Evolutionary conservation across 2,113 vertebrate genomes (phyloP), one percentile per base, ranked within the genome.

Genomic region (Oreochromis aureus): DNA sequence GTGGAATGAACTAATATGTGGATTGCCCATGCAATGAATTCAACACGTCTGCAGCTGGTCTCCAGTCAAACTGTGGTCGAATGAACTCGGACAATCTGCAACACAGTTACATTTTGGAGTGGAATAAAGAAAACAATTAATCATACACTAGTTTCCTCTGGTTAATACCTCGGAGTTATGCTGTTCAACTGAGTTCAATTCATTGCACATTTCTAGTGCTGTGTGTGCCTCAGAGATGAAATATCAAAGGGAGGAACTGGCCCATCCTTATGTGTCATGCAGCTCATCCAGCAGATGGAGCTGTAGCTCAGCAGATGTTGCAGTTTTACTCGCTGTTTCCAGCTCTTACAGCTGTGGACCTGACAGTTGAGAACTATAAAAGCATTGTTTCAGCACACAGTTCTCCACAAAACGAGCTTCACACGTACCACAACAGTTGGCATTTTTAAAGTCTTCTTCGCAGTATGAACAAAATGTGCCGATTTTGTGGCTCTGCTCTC

Each of bases 221-320:
- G 9, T 18, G 15, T 2, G 54, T 27, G 51, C 3, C 4, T 24
- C 32, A 27, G 30, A 24, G 51, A 16, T 13, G 30, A 22, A 15
- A 61, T 30, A 10, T 46, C 13, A 34, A 34, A 51, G 6, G 69
- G 6, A 7, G 22, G 22, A 46, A 73, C 15, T 76, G 15, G 24
- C 0, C 10, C 0, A 30, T 48, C 71, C 16, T 39, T 16, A 1
- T 91, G 90, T 39, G 16, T 9, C 81, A 10, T 44, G 24, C 4
- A 5, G 3, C 30, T 10, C 2, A 3, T 58, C 13, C 94, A 94
- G 89, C 84, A 95, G 93, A 63, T 89, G 91, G 84, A 2, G 91
- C 3, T 71, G 54, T 34, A 84, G 41, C 51, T 51, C 53, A 82
- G 27, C 15, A 22, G 1, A 84, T 83, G 24, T 18, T 48, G 6